These are phyloP conservation scores for Natrix natrix DNA, from an alignment of 2,797 vertebrate genomes.

Conservation along the genomic window DNA sequence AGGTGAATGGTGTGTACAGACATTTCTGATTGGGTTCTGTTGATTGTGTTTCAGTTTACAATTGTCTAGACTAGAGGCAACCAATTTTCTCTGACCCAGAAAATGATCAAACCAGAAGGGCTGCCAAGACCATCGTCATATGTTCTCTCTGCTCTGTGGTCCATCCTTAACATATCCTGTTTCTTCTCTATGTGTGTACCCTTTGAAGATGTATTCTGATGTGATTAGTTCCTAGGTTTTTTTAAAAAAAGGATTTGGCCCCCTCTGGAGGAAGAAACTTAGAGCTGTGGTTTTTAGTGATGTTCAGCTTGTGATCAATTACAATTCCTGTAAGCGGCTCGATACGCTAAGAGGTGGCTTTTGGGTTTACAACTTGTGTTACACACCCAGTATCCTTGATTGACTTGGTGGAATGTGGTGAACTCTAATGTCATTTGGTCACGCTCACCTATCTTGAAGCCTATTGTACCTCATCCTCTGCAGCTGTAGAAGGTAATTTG, in stretches of 20 bases:
- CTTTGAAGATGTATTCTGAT: background rate
- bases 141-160: background rate
- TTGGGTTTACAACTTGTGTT: background rate
- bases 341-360: background rate
- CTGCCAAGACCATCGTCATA: background rate
- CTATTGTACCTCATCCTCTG: background rate
- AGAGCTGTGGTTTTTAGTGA: background rate
- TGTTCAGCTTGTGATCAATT: background rate
- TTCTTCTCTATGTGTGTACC: background rate
- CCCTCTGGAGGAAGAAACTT: background rate
- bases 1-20: slow-evolving; percentile 52
- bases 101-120: background rate
- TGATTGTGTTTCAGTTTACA: background rate
- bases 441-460: background rate
- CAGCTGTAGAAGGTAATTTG: background rate
- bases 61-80: background rate
- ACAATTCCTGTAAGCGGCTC: background rate
- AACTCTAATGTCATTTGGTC: background rate
- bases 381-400: background rate
- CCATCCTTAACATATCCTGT: background rate
- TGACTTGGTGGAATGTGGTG: background rate
- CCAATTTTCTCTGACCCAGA: background rate
- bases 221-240: background rate
- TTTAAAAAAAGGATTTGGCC: background rate
- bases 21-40: slow-evolving; percentile 59